Evolutionary conservation across 2,888 invertebrate species (phyloP), one percentile per base, ranked within the genome.

Genomic region (Eupeodes latifasciatus): DNA sequence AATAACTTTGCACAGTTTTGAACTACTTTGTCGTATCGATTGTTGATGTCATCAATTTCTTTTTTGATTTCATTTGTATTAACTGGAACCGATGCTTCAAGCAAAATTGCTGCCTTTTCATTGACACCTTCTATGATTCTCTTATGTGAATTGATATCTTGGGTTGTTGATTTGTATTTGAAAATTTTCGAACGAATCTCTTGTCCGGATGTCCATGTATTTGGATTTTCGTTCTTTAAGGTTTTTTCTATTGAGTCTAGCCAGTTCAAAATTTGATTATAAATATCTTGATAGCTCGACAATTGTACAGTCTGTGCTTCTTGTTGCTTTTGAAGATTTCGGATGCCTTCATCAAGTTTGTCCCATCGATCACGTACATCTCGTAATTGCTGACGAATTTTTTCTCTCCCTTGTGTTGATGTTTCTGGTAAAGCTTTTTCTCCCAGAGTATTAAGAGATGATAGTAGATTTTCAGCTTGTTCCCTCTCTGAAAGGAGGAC

Each of bases 361-460:
- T 99, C 98, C 98, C 98, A 98, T 91, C 97, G 95, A 92, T 98
- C 97, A 90, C 98, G 95, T 16, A 97, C 95, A 40, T 95, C 94
- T 91, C 98, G 95, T 81, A 98, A 94, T 92, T 98, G 97, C 90
- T 96, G 96, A n/a, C 99, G 95, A 79, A 99, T 96, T 75, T 95
- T 95, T 93, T 99, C 99, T 87, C 99, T 95, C 0, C 99, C 99
- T 90, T 96, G 96, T 0, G 98, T 96, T 11, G 98, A 97, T 3
- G 98, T 99, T 93, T 98, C 98, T 0, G 98, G 97, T 86, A 98
- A 95, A n/a, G 99, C 95, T 92, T 97, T 96, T 92, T 99, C 99
- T 4, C 98, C 98, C 0, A 96, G 95, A 4, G 96, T 95, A 14
- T 96, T 96, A 19, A 98, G 93, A 55, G 96, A 95, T 76, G 95